Evolutionary conservation across 2,888 invertebrate genomes (phyloP).

Genomic region (Dastarcus helophoroides): DNA sequence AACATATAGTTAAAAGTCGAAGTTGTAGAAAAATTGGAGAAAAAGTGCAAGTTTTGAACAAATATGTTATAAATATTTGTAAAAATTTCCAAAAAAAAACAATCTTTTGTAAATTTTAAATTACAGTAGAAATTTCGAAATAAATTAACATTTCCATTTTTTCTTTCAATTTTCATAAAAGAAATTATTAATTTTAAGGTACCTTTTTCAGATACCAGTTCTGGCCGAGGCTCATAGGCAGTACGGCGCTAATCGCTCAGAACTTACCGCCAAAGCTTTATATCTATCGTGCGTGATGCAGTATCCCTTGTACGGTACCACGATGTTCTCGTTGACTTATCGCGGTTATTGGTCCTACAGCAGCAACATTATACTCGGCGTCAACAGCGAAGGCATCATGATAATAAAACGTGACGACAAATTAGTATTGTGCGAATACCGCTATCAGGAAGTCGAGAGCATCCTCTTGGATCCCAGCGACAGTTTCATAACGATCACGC

Average conservation of each 20-base stretch:
- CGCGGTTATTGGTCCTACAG: slow-evolving; percentile 91
- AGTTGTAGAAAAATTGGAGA: too few relatives aligned
- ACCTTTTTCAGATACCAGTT: slow-evolving; percentile 58
- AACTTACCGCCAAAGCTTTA: slow-evolving; percentile 83
- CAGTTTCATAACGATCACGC: slow-evolving; percentile 79
- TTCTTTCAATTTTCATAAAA: too few relatives aligned
- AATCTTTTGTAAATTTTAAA: too few relatives aligned
- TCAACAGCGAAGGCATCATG: slow-evolving; percentile 84
- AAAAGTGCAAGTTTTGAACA: too few relatives aligned
- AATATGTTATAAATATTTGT: too few relatives aligned
- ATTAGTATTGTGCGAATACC: slow-evolving; percentile 81
- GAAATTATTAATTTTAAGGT: too few relatives aligned
- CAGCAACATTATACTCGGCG: slow-evolving; percentile 61
- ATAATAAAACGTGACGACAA: slow-evolving; percentile 87
- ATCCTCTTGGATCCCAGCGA: slow-evolving; percentile 86
- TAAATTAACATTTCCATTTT: too few relatives aligned
- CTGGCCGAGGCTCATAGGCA: slow-evolving; percentile 80
- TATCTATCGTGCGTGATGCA: slow-evolving; percentile 95
- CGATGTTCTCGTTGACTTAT: slow-evolving; percentile 65
- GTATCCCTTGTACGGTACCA: slow-evolving; percentile 61
- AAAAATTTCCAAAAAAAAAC: too few relatives aligned
- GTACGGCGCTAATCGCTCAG: slow-evolving; percentile 85
- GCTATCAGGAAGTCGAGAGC: slow-evolving; percentile 83
- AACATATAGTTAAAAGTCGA: too few relatives aligned
- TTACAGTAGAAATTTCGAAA: too few relatives aligned